Base-by-base conservation (phyloP, 2,113 vertebrate species). In the Pelmatolapia mariae region DNA sequence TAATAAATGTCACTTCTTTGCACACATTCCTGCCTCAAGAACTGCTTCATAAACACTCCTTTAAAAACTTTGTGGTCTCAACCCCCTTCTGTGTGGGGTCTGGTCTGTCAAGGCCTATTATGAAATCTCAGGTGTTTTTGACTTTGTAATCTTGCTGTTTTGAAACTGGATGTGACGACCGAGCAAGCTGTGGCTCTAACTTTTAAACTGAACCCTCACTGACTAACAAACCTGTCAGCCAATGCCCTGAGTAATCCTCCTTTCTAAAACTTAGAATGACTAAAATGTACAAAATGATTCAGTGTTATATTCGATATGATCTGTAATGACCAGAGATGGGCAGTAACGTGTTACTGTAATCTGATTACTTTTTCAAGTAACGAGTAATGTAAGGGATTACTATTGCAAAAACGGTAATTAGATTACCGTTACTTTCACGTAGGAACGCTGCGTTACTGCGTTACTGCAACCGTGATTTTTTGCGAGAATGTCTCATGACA, bases 1-100 rank as follows among this genome's bases (percentile, higher is more conserved):
- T 73, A 76, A 76, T 29, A 76, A 76, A 47, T 12, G 15, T 29
- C 71, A 76, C 43, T 40, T 73, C 43, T 50, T 47, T 50, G 71
- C 38, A 76, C 71, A 76, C 15, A 8, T 18, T 47, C 43, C 71
- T 0, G 43, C 71, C 24, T 47, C 0, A 0, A 29, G 71, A 50
- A 18, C 16, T 31, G 43, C 71, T 47, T 76, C 9, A 29, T 29
- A 29, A 76, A 76, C 24, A 76, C 8, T 47, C 24, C 68, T 43
- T 47, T 29, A 47, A 47, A 47, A 76, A 47, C 40, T 3, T 45
- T 47, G 40, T 29, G 12, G 43, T 76, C 43, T 47, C 43, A 76
- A 4, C 6, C 15, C 11, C 3, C 40, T 24, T 24, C 8, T 47
- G 40, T 0, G 8, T 45, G 66, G 1, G 38, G 38, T 73, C 66